Evolutionary conservation across 2,113 vertebrate species (phyloP), one percentile per base, ranked within the genome.

Genomic region (Eira barbara): DNA sequence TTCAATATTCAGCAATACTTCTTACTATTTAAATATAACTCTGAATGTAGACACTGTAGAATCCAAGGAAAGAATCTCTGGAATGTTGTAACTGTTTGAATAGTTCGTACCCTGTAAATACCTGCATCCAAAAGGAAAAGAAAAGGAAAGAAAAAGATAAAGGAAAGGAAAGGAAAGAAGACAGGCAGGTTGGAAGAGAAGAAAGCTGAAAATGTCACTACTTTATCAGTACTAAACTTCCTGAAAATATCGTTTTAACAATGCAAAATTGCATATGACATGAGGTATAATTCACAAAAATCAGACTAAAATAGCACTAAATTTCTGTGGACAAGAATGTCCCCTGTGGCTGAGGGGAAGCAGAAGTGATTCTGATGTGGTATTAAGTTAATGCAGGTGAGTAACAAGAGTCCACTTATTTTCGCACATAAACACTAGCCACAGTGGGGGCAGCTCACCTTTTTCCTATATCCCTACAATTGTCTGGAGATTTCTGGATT

Each of bases 61-160:
- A 97, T 97, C 63, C 91, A 96, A 81, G 96, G 89, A 98, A 97
- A 93, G 94, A 98, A 98, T 98, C 78, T 90, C 91, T 96, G 98
- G 97, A 98, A 98, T 98, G 97, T 45, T 96, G 34, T 94, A 69
- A 92, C 80, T 98, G 91, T 97, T 96, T 97, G 90, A 96, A 96
- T 94, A 97, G 97, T 65, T 96, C 74, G 76, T 95, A 96, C 96
- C 84, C 92, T 97, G 92, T 90, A 98, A 97, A 98, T 97, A 98
- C 98, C 97, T 98, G 93, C 65, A 88, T 92, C 63, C 59, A 65
- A 83, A 57, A 36, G 59, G 13, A 12, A 25, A 12, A 39, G 10
- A 12, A 25, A 12, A 39, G 9, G 45, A 25, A 74, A 45, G 69
- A 8, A 18, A n/a, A 8, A 18, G 9, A 31, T 21, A 36, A 15